Percentiles rank a stretch among this genome's conserved stretches.
Conservation (phyloP, 2,888 invertebrate species). For the Aromia moschata region DNA sequence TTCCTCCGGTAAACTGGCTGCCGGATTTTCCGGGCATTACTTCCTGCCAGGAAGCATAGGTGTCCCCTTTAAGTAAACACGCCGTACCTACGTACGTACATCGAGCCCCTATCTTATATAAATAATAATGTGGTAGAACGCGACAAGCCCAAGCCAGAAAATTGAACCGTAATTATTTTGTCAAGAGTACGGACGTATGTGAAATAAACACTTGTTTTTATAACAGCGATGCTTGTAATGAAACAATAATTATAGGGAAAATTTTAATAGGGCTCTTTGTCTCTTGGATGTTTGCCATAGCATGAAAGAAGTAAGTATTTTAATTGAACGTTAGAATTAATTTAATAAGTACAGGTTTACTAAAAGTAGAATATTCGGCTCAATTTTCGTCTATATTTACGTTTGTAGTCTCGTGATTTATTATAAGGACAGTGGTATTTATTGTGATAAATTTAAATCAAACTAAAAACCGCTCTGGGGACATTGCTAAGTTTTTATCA, state of each 20-base stretch:
- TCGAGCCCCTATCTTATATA: constrained; percentile 20
- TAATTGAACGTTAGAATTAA: no score
- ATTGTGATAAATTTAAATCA: no score
- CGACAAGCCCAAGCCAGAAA: constrained; percentile 35
- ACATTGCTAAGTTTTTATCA: no score
- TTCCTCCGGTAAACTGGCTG: constrained; percentile 47
- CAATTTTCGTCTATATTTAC: no score
- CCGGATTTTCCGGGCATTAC: constrained; percentile 52
- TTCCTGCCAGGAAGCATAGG: constrained; percentile 59
- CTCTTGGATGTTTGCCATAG: not conserved
- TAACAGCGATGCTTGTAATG: constrained; percentile 38
- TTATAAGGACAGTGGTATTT: no score
- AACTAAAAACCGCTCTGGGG: no score
- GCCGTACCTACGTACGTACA: no score
- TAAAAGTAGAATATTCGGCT: no score
- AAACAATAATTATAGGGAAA: constrained; percentile 42
- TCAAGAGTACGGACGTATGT: constrained; percentile 38
- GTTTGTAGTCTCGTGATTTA: no score
- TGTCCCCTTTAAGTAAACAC: constrained; percentile 59
- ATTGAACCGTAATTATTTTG: constrained; percentile 45
- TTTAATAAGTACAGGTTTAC: no score
- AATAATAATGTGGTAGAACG: constrained; percentile 24
- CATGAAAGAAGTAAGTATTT: no score
- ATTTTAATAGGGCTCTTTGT: constrained; percentile 25
- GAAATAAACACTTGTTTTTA: constrained; percentile 44